phyloP scores from a whole-genome alignment of 2,113 vertebrate species.

The Balaenoptera acutorostrata region DNA sequence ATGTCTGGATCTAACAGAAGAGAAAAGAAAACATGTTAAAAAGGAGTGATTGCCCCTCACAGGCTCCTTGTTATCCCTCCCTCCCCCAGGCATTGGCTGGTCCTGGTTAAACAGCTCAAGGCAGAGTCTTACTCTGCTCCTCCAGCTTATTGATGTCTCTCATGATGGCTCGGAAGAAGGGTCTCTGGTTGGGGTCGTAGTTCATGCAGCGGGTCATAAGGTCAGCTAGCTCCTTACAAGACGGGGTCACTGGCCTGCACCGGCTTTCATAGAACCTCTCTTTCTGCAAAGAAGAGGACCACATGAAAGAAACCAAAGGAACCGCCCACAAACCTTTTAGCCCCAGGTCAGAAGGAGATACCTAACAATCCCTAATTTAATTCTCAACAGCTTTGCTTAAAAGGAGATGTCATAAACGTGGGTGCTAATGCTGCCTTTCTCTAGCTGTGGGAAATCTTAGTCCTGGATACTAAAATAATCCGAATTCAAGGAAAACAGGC shows the following conservation, averaged over 20 bases:
- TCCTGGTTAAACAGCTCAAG: neutral
- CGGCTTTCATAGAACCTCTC: slow-evolving; percentile 93
- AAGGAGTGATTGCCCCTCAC: neutral
- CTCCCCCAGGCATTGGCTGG: neutral
- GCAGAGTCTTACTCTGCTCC: slow-evolving; percentile 85
- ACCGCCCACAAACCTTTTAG: neutral
- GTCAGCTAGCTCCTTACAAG: slow-evolving; percentile 92
- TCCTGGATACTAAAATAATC: neutral
- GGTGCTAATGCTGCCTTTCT: neutral
- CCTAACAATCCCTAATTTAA: neutral
- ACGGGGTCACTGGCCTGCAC: slow-evolving; percentile 89
- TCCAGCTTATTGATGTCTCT: slow-evolving; percentile 94
- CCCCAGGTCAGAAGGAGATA: neutral
- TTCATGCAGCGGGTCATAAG: slow-evolving; percentile 99
- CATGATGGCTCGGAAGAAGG: slow-evolving; percentile 97
- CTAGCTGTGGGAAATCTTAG: neutral
- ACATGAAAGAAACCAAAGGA: neutral
- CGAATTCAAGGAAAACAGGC: neutral
- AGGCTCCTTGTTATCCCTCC: neutral
- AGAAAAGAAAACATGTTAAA: neutral
- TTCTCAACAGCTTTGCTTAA: neutral
- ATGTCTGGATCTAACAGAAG: slow-evolving; percentile 82
- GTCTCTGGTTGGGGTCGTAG: slow-evolving; percentile 95
- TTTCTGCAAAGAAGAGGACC: slow-evolving; percentile 82
- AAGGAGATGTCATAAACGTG: neutral